Evolutionary conservation across 2,797 vertebrate genomes (phyloP).

Genomic region (Amniataba percoides): DNA sequence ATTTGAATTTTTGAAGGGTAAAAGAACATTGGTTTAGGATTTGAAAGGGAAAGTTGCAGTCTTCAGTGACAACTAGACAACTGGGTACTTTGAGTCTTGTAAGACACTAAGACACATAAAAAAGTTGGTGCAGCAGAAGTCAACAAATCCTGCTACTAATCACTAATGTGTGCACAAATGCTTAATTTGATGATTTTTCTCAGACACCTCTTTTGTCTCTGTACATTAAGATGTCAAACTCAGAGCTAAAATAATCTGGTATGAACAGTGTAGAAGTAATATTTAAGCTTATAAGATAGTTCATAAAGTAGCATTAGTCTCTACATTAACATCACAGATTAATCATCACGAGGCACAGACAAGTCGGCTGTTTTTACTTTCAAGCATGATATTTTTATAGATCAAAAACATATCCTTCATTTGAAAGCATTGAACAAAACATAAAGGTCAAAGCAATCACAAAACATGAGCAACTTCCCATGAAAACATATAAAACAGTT

Average conservation of each 20-base stretch:
- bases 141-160: not conserved
- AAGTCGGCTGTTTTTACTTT: constrained; percentile 39
- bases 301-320: not conserved
- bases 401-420: constrained; percentile 70
- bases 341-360: constrained; percentile 10
- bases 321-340: not conserved
- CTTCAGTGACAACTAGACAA: no score
- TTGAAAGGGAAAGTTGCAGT: no score
- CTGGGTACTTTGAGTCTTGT: not conserved
- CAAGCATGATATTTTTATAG: constrained; percentile 64
- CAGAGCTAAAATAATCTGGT: not conserved
- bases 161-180: not conserved
- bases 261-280: not conserved
- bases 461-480: constrained; percentile 61
- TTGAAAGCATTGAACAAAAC: constrained; percentile 68
- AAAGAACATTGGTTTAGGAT: no score
- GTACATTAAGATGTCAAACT: no score
- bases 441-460: constrained; percentile 60
- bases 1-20: no score
- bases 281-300: not conserved
- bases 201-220: no score
- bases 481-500: constrained; percentile 78
- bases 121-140: no score
- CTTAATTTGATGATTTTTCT: not conserved
- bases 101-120: no score